phyloP scores from a whole-genome alignment of 2,797 vertebrate species.

The Sandelia bainsii region DNA sequence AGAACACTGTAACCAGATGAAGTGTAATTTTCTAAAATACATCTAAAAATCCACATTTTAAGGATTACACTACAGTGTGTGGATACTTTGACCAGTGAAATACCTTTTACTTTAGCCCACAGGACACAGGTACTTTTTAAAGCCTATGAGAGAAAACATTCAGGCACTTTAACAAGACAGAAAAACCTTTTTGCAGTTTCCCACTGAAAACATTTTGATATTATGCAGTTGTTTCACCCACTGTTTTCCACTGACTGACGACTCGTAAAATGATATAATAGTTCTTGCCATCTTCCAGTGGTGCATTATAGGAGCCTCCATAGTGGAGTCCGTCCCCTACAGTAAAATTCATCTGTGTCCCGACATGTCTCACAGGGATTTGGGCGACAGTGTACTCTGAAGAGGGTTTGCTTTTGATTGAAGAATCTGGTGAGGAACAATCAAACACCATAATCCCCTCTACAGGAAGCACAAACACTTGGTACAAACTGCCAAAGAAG shows the following conservation, averaged over 20 bases:
- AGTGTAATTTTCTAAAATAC: neutral
- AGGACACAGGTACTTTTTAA: constrained; percentile 81
- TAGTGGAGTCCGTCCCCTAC: constrained; percentile 91
- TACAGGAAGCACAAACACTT: constrained; percentile 91
- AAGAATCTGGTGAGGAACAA: constrained; percentile 85
- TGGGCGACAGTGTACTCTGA: constrained; percentile 88
- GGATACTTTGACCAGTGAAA: neutral
- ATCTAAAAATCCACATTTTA: neutral
- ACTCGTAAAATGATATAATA: constrained; percentile 90
- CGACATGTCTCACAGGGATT: constrained; percentile 81
- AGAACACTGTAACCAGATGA: neutral
- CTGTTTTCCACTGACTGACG: constrained; percentile 91
- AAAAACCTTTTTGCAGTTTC: neutral
- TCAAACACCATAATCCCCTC: constrained; percentile 84
- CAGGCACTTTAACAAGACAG: neutral
- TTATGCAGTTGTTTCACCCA: constrained; percentile 64
- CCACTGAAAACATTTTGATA: neutral
- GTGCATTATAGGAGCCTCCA: constrained; percentile 89
- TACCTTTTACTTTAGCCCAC: constrained; percentile 85
- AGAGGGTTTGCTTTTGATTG: constrained; percentile 65
- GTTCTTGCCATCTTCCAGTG: constrained; percentile 86
- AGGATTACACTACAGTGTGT: neutral
- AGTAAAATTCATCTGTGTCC: constrained; percentile 83
- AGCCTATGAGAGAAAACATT: constrained; percentile 63
- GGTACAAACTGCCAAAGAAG: constrained; percentile 88